These are phyloP conservation scores for Aporophyla nigra DNA, from an alignment of 2,888 invertebrate species.

Conservation along the genomic window DNA sequence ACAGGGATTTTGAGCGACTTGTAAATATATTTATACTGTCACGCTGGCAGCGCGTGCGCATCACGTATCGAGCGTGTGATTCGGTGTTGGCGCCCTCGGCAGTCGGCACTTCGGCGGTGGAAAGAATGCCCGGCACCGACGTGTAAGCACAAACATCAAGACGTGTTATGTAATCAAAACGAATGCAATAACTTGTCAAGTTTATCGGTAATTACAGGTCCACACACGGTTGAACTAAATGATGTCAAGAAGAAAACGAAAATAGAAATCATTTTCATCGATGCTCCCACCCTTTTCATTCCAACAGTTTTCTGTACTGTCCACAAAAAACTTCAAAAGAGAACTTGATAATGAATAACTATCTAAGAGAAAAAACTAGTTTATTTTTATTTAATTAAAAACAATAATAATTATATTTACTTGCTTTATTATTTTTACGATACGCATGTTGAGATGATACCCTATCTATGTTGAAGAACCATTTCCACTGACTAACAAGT, in stretches of 20 bases:
- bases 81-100: slow-evolving; percentile 78
- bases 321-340: not conserved
- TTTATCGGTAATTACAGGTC: slow-evolving; percentile 22
- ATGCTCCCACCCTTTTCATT: not conserved
- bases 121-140: slow-evolving; percentile 59
- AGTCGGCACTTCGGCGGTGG: slow-evolving; percentile 64
- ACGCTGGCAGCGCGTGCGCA: slow-evolving; percentile 82
- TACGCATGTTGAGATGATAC: not conserved
- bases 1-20: slow-evolving; percentile 74
- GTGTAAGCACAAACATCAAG: slow-evolving; percentile 64
- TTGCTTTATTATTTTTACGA: slow-evolving; percentile 12
- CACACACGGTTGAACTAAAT: not conserved
- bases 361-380: slow-evolving; percentile 14
- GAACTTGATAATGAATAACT: not conserved
- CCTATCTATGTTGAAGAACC: slow-evolving; percentile 24
- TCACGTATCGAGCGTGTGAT: slow-evolving; percentile 82
- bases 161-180: slow-evolving; percentile 64
- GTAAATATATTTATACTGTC: slow-evolving; percentile 80
- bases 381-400: not conserved
- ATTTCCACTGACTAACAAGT: slow-evolving; percentile 37
- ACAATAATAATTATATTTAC: slow-evolving; percentile 5
- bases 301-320: not conserved
- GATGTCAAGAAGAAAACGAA: not conserved
- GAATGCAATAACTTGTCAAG: slow-evolving; percentile 44
- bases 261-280: no score